A percentile compares a stretch with the other conserved stretches of the same genome.
Conservation (phyloP, 2,888 invertebrate species). For the Calameuta idolon region DNA sequence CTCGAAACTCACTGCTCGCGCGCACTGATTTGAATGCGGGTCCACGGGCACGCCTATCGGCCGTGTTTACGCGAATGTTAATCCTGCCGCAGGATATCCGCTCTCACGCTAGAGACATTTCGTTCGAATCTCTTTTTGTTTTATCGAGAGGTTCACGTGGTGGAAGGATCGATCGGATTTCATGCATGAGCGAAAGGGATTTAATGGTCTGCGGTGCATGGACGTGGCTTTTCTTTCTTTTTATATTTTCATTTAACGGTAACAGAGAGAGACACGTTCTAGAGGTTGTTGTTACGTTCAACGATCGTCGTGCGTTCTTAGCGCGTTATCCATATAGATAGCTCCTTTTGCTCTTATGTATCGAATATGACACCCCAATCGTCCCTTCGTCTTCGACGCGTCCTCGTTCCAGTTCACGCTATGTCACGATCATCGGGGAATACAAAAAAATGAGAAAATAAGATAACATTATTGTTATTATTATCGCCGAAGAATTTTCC, state of each 20-base stretch:
- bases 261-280: neutral
- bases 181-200: neutral
- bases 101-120: neutral
- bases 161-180: neutral
- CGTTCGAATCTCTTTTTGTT: neutral
- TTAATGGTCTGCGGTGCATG: constrained; percentile 18
- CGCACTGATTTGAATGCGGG: neutral
- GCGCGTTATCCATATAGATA: neutral
- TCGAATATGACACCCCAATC: neutral
- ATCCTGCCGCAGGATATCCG: neutral
- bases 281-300: neutral
- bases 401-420: neutral
- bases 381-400: neutral
- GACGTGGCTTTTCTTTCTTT: constrained; percentile 1
- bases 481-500: neutral
- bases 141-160: neutral
- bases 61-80: neutral
- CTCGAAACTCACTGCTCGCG: neutral
- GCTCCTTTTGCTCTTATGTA: neutral
- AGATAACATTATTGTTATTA: neutral
- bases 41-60: neutral
- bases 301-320: neutral
- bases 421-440: neutral
- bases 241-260: neutral
- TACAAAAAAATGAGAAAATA: neutral